These are phyloP conservation scores for Podarcis raffonei DNA, from an alignment of 2,113 vertebrate genomes.

Conservation along the genomic window DNA sequence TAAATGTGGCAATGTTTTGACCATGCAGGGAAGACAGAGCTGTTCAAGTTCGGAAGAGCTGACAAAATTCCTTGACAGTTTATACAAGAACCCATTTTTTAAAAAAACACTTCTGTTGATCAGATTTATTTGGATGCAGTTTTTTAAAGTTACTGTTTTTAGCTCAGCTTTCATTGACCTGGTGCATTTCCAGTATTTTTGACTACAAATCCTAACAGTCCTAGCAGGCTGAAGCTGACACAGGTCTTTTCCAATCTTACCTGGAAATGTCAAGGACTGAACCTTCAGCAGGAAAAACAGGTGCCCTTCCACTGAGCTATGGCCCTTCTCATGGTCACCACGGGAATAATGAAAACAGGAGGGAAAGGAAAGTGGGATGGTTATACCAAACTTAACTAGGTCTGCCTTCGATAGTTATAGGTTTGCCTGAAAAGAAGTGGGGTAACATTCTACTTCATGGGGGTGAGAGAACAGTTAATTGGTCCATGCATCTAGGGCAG, in stretches of 20 bases:
- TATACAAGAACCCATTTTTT: background rate
- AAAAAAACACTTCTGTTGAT: background rate
- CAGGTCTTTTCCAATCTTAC: too few relatives aligned
- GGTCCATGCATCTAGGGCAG: background rate
- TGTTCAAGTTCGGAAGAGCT: conserved; percentile 7
- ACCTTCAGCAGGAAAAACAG: too few relatives aligned
- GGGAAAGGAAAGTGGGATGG: background rate
- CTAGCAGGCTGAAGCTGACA: too few relatives aligned
- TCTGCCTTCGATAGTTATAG: background rate
- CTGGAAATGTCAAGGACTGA: too few relatives aligned
- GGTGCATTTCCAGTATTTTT: background rate
- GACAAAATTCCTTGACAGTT: background rate
- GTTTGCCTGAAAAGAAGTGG: background rate
- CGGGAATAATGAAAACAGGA: background rate
- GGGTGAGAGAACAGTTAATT: too few relatives aligned
- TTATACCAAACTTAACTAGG: background rate
- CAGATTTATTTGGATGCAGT: background rate
- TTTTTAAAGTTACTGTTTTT: too few relatives aligned
- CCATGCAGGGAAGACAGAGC: too few relatives aligned
- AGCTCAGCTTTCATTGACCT: background rate
- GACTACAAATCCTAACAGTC: too few relatives aligned
- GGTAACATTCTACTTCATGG: background rate
- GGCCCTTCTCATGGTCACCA: too few relatives aligned
- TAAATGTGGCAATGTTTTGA: too few relatives aligned
- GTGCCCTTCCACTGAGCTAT: too few relatives aligned